Evolutionary conservation across 2,888 invertebrate genomes (phyloP), one percentile per base, ranked within the genome.

Genomic region (Nemotelus pantherinus): DNA sequence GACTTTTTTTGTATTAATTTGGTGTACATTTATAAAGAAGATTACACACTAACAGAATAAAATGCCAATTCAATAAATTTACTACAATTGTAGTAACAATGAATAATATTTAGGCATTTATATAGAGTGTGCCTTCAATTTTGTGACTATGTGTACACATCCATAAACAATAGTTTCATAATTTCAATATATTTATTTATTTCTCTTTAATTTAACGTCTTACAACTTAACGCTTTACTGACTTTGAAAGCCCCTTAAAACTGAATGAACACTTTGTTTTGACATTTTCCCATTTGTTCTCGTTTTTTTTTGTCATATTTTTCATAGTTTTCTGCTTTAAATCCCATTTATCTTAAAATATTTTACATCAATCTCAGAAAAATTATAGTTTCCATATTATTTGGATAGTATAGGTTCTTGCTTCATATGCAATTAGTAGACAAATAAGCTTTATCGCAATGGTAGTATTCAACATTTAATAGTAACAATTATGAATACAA

Each of bases 201-300:
- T 71, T 72, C 60, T 60, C 63, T 78, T 77, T 77, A 77, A 77
- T 60, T 77, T 78, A 78, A 76, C 78, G 71, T 76, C 70, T 71
- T 76, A 76, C 57, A 70, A 25, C 53, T 63, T 74, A 74, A 63
- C 48, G 47, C 50, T 60, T 74, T 39, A 70, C 47, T 50, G 74
- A 71, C 64, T 76, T 71, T 63, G 48, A 70, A 63, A 76, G 76
- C 76, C 78, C 25, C 70, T 78, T 76, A 76, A 60, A 76, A 57
- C 74, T 78, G 76, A 78, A 71, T 76, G 78, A 78, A 78, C 78
- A 78, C 78, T 78, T 78, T 76, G 57, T 68, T 58, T 78, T 78
- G 70, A 78, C 78, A 78, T 74, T 74, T 74, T 74, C 47, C 48
- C 74, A 63, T 60, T 72, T 70, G 53, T 70, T 70, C 55, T 70